phyloP scores from a whole-genome alignment of 2,888 invertebrate genomes.

The Agriopis marginaria region DNA sequence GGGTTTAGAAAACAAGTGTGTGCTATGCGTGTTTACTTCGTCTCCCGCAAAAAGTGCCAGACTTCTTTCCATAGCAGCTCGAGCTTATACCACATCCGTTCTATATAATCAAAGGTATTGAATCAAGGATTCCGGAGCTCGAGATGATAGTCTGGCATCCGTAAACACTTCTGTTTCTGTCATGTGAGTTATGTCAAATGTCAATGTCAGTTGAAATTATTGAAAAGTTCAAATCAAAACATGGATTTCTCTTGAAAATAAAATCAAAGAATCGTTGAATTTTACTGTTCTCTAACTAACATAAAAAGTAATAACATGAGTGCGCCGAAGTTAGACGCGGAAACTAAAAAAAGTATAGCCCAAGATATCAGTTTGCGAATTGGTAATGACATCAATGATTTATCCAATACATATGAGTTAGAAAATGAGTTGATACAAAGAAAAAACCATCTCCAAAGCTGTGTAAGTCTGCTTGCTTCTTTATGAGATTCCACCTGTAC shows the following conservation, averaged over 20 bases:
- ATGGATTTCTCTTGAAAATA: neutral
- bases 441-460: conserved; percentile 64
- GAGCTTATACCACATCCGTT: too few species aligned
- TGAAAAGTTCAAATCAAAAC: neutral
- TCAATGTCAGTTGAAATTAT: neutral
- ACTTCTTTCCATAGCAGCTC: too few species aligned
- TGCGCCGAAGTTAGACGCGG: conserved; percentile 59
- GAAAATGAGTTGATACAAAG: conserved; percentile 64
- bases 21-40: too few species aligned
- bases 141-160: too few species aligned
- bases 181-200: too few species aligned
- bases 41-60: too few species aligned
- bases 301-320: conserved; percentile 21
- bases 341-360: conserved; percentile 80
- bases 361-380: conserved; percentile 73
- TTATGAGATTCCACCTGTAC: neutral
- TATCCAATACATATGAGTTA: conserved; percentile 59
- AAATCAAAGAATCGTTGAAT: neutral
- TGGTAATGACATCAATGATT: conserved; percentile 73
- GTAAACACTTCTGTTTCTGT: too few species aligned
- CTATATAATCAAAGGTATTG: too few species aligned
- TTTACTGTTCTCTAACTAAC: neutral
- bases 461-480: conserved; percentile 63
- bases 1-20: too few species aligned
- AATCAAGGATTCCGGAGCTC: too few species aligned